phyloP scores from a whole-genome alignment of 2,113 vertebrate genomes.

The Calidris pygmaea region DNA sequence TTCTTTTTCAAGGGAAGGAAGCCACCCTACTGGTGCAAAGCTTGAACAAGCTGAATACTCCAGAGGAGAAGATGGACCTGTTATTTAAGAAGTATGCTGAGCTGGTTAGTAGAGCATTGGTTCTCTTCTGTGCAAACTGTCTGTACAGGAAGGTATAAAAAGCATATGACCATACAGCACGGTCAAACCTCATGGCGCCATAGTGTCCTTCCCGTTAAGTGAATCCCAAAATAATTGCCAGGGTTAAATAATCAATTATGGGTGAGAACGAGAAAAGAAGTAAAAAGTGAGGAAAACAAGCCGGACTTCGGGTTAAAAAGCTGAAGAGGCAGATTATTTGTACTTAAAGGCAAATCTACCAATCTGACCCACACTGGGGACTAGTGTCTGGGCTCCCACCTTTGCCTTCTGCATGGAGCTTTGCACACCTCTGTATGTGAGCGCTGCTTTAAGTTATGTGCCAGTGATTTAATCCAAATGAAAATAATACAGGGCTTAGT shows the following conservation, averaged over 20 bases:
- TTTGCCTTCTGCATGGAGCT: background rate
- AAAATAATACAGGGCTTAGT: background rate
- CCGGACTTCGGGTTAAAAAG: background rate
- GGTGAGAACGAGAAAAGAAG: background rate
- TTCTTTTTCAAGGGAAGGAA: slow-evolving; percentile 79
- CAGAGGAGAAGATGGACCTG: slow-evolving; percentile 87
- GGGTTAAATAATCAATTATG: background rate
- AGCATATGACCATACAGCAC: background rate
- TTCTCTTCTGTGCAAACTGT: background rate
- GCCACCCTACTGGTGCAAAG: slow-evolving; percentile 82
- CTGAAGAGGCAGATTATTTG: background rate
- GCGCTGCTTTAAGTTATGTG: background rate
- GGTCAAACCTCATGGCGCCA: background rate
- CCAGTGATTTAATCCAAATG: background rate
- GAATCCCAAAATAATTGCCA: background rate
- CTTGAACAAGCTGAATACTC: slow-evolving; percentile 79
- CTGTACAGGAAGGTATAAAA: background rate
- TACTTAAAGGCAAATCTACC: background rate
- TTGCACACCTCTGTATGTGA: background rate
- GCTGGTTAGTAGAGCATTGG: slow-evolving; percentile 80
- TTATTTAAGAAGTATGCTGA: slow-evolving; percentile 88
- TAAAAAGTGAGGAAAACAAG: background rate
- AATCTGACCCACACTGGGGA: background rate
- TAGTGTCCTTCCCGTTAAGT: background rate
- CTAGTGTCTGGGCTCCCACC: background rate